Base-by-base conservation (phyloP, 1,140 invertebrate species). In the Zaprionus camerounensis region DNA sequence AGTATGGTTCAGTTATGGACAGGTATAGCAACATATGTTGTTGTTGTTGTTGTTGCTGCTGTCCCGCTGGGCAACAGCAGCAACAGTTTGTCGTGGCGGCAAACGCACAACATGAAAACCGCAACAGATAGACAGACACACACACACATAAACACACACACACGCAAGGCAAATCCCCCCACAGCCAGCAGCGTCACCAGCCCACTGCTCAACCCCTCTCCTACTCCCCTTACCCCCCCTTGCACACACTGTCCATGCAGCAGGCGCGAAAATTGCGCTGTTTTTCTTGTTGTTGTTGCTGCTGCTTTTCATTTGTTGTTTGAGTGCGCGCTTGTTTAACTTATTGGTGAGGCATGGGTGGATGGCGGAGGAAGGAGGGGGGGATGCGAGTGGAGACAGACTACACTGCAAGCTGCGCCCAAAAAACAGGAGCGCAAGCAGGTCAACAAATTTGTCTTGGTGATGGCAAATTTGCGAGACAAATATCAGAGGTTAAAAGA, bases 51-150 rank as follows among this genome's bases (percentile, higher is more conserved):
- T 41, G 38, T 44, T 15, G 28, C 38, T 41, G 38, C 15, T 15
- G 5, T 65, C n/a, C 73, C 2, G 28, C 55, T 65, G 73, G 68
- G 73, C 20, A 1, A 11, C 22, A 63, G 9, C 28, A 79, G 74
- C 77, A 79, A 79, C 77, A 79, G 77, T 79, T 79, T 79, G 73
- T n/a, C 28, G 49, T 71, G 36, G 41, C 41, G 41, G 41, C n/a
- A n/a, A 46, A 71, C 68, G 53, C 62, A 49, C 55, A 72, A 59
- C 66, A 75, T 59, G 64, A 73, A 76, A 91, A 83, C 88, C 84
- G 84, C 84, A 88, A 80, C 88, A 79, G 51, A 81, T 55, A 26
- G 9, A 51, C 7, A 22, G 28, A 41, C 59, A 20, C 13, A 51
- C 59, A 26, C 13, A 51, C 13, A 22, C 36, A 41, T 46, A 20